Evolutionary conservation across 2,888 invertebrate genomes (phyloP).

Genomic region (Alcis repandata): DNA sequence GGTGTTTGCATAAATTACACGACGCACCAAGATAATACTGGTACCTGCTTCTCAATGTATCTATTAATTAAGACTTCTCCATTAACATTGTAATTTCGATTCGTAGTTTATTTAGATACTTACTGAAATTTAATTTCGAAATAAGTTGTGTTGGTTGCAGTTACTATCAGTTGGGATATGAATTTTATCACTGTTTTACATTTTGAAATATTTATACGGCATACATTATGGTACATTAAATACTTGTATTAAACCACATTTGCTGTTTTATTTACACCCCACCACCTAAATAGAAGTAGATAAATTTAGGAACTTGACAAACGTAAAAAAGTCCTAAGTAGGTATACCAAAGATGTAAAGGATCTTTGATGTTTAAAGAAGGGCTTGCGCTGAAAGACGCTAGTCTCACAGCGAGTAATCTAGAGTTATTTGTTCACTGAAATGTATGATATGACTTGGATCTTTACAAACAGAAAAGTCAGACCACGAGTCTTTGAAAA

Average conservation of each 20-base stretch:
- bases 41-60: slow-evolving; percentile 79
- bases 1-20: slow-evolving; percentile 37
- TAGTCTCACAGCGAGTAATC: too few species aligned
- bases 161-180: slow-evolving; percentile 82
- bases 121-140: slow-evolving; percentile 74
- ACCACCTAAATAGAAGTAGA: not conserved
- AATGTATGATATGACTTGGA: too few species aligned
- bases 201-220: slow-evolving; percentile 87
- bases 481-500: too few species aligned
- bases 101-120: slow-evolving; percentile 61
- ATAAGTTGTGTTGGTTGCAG: slow-evolving; percentile 77
- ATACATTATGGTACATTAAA: slow-evolving; percentile 86
- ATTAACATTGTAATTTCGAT: slow-evolving; percentile 50
- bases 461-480: too few species aligned
- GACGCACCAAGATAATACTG: slow-evolving; percentile 67
- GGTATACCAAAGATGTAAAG: too few species aligned
- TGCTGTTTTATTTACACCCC: slow-evolving; percentile 67
- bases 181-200: slow-evolving; percentile 88
- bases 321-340: not conserved
- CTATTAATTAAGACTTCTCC: slow-evolving; percentile 51
- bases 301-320: not conserved
- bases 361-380: too few species aligned
- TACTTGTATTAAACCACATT: slow-evolving; percentile 79
- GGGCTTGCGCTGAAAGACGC: too few species aligned
- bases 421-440: too few species aligned